phyloP scores from a whole-genome alignment of 1,140 invertebrate genomes.

The Ceratosolen fusciceps region DNA sequence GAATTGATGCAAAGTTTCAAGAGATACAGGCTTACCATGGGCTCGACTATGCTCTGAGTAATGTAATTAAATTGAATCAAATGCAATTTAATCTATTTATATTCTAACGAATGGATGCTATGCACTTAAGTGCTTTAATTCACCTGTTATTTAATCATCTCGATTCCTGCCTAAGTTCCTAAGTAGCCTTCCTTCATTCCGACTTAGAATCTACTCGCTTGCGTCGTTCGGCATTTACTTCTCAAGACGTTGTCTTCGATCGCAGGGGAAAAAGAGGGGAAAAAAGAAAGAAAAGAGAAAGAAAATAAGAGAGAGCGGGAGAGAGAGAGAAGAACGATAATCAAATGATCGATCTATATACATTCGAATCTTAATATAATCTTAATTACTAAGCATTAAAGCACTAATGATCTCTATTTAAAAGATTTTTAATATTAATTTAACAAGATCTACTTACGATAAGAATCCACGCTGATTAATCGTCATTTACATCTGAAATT shows the following conservation, averaged over 20 bases:
- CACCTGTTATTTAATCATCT: not conserved
- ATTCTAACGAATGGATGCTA: not conserved
- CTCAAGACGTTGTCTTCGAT: not conserved
- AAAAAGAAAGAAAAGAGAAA: too few relatives aligned
- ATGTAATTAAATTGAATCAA: not conserved
- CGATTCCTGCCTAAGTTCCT: not conserved
- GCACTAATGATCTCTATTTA: not conserved
- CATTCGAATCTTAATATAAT: not conserved
- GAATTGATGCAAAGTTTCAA: too few relatives aligned
- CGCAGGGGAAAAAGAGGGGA: too few relatives aligned
- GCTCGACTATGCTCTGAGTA: not conserved
- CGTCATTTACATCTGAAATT: not conserved
- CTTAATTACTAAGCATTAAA: not conserved
- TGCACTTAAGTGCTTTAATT: not conserved
- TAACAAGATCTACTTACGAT: not conserved
- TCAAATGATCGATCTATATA: not conserved
- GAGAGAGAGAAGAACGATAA: not conserved
- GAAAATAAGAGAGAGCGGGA: too few relatives aligned
- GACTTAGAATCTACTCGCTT: not conserved
- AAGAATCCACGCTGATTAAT: not conserved
- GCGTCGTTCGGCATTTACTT: not conserved
- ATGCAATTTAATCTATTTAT: not conserved
- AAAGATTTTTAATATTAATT: not conserved
- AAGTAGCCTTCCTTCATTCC: not conserved
- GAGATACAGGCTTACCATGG: too few relatives aligned